A percentile compares a stretch with the other conserved stretches of the same genome.
phyloP scores from a whole-genome alignment of 2,113 vertebrate species.

The Trematocara marginatum region DNA sequence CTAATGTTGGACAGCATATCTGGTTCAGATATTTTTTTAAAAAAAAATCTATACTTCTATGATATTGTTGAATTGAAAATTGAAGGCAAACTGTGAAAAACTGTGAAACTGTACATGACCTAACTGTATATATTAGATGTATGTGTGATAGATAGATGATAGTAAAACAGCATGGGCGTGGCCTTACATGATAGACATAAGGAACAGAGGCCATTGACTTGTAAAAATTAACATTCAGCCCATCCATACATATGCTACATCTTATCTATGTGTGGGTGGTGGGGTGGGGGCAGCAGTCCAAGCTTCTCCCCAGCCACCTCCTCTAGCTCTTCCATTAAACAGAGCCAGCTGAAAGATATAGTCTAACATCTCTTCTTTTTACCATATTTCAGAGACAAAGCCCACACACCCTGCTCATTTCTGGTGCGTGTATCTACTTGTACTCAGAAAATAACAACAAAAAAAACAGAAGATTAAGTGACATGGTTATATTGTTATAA shows the following conservation, averaged over 20 bases:
- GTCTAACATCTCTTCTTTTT: rapidly evolving
- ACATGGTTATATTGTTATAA: neutral
- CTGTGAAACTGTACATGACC: neutral
- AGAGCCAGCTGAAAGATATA: neutral
- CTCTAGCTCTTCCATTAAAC: neutral
- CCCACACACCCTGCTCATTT: neutral
- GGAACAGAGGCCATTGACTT: neutral
- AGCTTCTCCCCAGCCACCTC: neutral
- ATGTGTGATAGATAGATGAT: rapidly evolving
- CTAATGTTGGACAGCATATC: neutral
- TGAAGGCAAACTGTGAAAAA: neutral
- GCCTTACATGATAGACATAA: neutral
- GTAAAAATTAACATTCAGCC: neutral
- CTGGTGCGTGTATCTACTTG: neutral
- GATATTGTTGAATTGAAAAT: neutral
- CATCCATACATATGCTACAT: neutral
- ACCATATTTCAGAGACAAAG: neutral
- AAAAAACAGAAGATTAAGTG: neutral
- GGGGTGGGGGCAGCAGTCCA: neutral
- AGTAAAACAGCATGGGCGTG: neutral
- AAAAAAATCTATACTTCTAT: neutral
- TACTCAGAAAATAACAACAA: neutral
- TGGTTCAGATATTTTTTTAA: neutral
- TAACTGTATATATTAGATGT: neutral
- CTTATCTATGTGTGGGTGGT: rapidly evolving